A percentile compares a stretch with the other conserved stretches of the same genome.
Conservation (phyloP, 1,140 invertebrate species). For the Brachionus asplanchnoidis region DNA sequence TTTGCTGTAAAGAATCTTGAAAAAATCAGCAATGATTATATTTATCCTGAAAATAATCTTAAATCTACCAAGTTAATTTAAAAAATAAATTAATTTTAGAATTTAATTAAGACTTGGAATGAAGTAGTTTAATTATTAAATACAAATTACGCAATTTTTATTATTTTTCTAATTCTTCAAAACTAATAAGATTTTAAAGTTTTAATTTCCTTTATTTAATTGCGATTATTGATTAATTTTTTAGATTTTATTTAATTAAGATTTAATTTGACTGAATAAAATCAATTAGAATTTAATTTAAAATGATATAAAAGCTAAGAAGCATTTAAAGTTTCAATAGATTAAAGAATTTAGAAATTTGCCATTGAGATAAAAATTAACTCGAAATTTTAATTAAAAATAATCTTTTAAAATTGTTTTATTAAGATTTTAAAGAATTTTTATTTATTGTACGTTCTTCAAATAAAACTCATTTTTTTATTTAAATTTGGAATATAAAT, state of each 20-base stretch:
- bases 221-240: background rate
- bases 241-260: background rate
- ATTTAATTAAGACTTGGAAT: background rate
- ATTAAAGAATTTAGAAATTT: background rate
- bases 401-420: background rate
- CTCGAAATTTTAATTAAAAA: background rate
- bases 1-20: background rate
- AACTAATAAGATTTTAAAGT: background rate
- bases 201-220: background rate
- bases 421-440: background rate
- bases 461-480: background rate
- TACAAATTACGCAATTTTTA: background rate
- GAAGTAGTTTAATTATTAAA: background rate
- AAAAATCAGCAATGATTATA: background rate
- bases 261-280: background rate
- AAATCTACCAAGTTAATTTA: background rate
- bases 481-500: background rate
- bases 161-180: background rate
- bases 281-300: background rate
- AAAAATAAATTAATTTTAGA: background rate
- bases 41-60: background rate
- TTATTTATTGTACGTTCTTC: background rate
- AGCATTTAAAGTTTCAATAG: background rate
- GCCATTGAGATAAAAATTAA: background rate
- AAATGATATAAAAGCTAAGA: background rate